Conservation (phyloP, 2,797 vertebrate genomes). For the Alfaro cultratus region DNA sequence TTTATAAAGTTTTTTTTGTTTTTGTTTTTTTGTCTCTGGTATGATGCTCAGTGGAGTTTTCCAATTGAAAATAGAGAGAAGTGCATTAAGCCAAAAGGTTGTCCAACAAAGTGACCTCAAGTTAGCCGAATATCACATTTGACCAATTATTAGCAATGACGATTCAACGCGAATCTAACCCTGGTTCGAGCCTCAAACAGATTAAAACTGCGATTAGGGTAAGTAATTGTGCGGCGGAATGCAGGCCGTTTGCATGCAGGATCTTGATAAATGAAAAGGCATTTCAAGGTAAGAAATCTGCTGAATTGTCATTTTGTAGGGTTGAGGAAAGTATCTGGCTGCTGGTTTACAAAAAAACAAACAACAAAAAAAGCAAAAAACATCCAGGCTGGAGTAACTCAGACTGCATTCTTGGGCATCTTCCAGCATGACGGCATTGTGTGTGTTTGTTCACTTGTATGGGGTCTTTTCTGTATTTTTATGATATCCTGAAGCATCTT, state of each 20-base stretch:
- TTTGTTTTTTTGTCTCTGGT: conserved; percentile 34
- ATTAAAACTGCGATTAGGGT: conserved; percentile 20
- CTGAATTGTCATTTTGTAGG: background rate
- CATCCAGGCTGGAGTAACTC: background rate
- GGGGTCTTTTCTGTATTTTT: conserved; percentile 54
- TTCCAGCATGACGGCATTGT: conserved; percentile 22
- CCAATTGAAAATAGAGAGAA: conserved; percentile 35
- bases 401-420: conserved; percentile 4
- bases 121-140: conserved; percentile 9
- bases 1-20: conserved; percentile 31
- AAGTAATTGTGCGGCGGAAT: conserved; percentile 24
- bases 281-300: conserved; percentile 5
- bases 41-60: conserved; percentile 15
- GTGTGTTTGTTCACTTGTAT: conserved; percentile 24
- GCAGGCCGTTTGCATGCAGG: background rate
- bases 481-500: conserved; percentile 74
- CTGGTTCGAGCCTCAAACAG: background rate
- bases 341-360: background rate
- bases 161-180: background rate
- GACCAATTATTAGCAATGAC: background rate
- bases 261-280: conserved; percentile 20
- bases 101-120: conserved; percentile 13
- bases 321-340: conserved; percentile 13
- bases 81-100: conserved; percentile 17
- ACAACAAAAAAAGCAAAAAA: background rate